Evolutionary conservation across 2,888 invertebrate species (phyloP).

Genomic region (Ctenicera cuprea): DNA sequence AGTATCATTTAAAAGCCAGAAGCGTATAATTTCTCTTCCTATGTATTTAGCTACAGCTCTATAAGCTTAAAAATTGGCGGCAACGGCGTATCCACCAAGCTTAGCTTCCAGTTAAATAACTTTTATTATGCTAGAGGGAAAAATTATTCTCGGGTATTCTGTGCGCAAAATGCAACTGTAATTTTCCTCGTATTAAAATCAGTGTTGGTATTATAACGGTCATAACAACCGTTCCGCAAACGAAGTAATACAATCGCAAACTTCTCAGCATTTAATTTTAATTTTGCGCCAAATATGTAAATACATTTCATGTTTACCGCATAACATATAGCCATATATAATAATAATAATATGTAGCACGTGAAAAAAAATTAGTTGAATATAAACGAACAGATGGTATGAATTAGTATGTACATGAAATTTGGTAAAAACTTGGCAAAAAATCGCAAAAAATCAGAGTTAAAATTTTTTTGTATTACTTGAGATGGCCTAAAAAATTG

Average conservation of each 20-base stretch:
- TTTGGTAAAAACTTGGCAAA: no score
- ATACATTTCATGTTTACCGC: no score
- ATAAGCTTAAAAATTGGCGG: conserved; percentile 2
- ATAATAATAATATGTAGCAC: no score
- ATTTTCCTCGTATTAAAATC: conserved; percentile 12
- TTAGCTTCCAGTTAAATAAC: conserved; percentile 4
- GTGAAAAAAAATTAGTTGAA: no score
- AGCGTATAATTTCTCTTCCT: conserved; percentile 1
- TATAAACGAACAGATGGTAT: no score
- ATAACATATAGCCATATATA: no score
- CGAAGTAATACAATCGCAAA: conserved; percentile 4
- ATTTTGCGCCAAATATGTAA: background rate
- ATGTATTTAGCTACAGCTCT: background rate
- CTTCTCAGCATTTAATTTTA: conserved; percentile 8
- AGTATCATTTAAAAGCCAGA: conserved; percentile 5
- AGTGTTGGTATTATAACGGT: conserved; percentile 6
- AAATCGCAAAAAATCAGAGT: no score
- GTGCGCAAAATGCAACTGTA: background rate
- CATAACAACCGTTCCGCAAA: conserved; percentile 3
- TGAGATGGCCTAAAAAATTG: no score
- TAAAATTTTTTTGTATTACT: no score
- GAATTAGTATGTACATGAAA: no score
- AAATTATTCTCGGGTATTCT: background rate
- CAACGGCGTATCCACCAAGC: background rate
- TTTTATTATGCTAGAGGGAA: background rate